Base-by-base conservation (phyloP, 2,113 vertebrate genomes). In the Noctilio leporinus region DNA sequence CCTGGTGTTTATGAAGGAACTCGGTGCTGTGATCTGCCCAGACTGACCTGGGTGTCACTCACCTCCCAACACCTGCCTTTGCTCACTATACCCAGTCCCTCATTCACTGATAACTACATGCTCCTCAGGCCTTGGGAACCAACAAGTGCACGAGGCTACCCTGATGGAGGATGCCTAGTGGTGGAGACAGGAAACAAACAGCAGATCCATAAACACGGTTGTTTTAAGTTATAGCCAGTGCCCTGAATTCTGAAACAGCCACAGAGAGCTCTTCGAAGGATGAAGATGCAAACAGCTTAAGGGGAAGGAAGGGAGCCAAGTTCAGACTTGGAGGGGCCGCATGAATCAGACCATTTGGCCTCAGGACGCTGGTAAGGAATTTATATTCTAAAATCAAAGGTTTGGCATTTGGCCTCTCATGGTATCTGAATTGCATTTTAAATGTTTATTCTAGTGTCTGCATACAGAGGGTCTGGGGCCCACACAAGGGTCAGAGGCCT, bases 61-160 rank as follows among this genome's bases (percentile, higher is more conserved):
- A 51, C 30, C 1, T 77, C 49, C 49, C 55, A 20, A 0, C 40
- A 10, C 47, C 47, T 93, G 53, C 55, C 73, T 92, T 45, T 55
- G 30, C 55, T 70, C 51, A 24, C 20, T 3, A 35, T 33, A 1
- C 16, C 78, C 26, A 2, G 2, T 82, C 49, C 3, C 67, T 87
- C 9, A 0, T 3, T 67, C 30, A 4, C 0, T 15, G 43, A 40
- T 59, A 28, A 4, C 8, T 14, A 3, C 1, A 2, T 5, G n/a
- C 7, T 33, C 20, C 0, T 8, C 26, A 17, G 47, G 51, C 40
- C 10, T 5, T 3, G 53, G 69, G 59, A n/a, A 10, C 8, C 53
- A 16, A 10, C 30, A 1, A 20, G 24, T 16, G 30, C 70, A 14
- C 45, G 14, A 19, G 51, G 49, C 15, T 30, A 0, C 2, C 59